These are phyloP conservation scores for Lepidotrigona ventralis DNA, from an alignment of 1,140 invertebrate genomes.

Conservation along the genomic window DNA sequence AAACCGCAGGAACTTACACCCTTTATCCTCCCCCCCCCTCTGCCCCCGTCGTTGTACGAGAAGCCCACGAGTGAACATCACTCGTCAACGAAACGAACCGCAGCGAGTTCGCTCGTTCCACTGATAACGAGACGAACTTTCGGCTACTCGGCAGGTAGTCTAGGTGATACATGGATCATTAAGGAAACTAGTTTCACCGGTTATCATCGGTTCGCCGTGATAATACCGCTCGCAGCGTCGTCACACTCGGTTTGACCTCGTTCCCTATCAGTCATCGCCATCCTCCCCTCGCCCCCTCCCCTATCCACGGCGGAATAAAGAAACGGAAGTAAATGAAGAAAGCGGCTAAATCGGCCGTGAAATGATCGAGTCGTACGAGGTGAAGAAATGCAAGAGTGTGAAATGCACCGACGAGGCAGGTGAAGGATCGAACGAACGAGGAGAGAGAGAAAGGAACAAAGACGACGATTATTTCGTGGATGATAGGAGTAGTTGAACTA, in stretches of 20 bases:
- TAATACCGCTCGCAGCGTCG: constrained; percentile 26
- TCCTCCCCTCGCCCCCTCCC: no score
- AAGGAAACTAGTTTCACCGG: constrained; percentile 31
- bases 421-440: no score
- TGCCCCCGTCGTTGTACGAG: no score
- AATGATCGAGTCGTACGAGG: no score
- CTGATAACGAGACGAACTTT: constrained; percentile 60
- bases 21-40: constrained; percentile 36
- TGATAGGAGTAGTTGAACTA: no score
- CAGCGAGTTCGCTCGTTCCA: constrained; percentile 25
- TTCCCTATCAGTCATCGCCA: background rate
- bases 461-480: no score
- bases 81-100: constrained; percentile 31
- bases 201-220: constrained; percentile 50
- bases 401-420: no score
- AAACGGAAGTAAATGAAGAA: background rate
- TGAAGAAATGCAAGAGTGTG: no score
- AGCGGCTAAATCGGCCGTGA: no score
- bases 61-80: constrained; percentile 15
- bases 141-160: constrained; percentile 46
- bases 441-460: no score
- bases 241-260: background rate
- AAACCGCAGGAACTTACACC: background rate
- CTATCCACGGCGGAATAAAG: no score
- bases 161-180: constrained; percentile 60